Evolutionary conservation across 2,797 vertebrate species (phyloP).

Genomic region (Phoxinus dragarum): DNA sequence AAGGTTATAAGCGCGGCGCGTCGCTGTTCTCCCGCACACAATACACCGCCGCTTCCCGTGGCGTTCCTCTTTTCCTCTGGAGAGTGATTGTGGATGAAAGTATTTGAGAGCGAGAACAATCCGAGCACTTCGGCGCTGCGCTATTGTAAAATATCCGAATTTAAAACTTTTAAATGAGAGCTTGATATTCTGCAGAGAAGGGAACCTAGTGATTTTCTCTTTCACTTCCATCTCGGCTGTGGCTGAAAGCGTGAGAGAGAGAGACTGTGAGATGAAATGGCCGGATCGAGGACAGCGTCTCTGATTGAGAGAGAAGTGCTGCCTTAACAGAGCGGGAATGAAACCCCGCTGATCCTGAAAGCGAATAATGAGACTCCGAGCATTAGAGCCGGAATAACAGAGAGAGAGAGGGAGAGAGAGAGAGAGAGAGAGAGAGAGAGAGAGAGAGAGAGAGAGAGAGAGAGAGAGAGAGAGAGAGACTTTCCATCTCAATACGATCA

Average conservation of each 20-base stretch:
- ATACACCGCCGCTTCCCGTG: neutral
- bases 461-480: no score
- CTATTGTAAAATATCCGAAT: neutral
- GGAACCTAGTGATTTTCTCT: slow-evolving; percentile 37
- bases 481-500: neutral
- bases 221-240: neutral
- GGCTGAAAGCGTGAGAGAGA: neutral
- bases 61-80: neutral
- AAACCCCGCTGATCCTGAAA: slow-evolving; percentile 50
- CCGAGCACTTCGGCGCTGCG: slow-evolving; percentile 9
- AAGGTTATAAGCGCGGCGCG: rapidly evolving
- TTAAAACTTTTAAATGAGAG: neutral
- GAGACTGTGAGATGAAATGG: slow-evolving; percentile 24
- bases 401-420: no score
- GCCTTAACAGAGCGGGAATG: slow-evolving; percentile 9
- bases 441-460: no score
- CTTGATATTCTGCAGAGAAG: slow-evolving; percentile 9
- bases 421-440: no score
- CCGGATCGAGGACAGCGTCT: slow-evolving; percentile 42
- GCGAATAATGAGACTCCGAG: slow-evolving; percentile 1
- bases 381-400: neutral
- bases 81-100: slow-evolving; percentile 26
- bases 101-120: slow-evolving; percentile 11
- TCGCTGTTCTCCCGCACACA: neutral
- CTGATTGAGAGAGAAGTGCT: slow-evolving; percentile 53